Base-by-base conservation (phyloP, 1,140 invertebrate genomes). In the Stegodyphus mimosarum region DNA sequence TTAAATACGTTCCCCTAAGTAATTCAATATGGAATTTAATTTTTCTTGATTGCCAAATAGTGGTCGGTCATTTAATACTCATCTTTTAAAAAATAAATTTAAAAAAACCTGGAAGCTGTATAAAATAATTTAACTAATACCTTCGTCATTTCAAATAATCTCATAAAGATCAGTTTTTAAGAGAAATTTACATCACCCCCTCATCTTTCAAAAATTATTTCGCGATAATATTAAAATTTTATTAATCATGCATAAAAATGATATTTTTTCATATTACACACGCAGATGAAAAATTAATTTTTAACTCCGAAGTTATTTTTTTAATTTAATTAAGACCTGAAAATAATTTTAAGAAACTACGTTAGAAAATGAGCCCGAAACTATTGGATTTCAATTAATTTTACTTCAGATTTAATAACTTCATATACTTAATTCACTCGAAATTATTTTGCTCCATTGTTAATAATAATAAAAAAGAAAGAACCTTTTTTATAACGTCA, bases 381-480 rank as follows among this genome's bases (percentile, higher is more conserved):
- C 71, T 83, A 83, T 83, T 83, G 80, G 79, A 83, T 83, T 83
- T 83, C 80, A 83, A 83, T 83, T 83, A 83, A 83, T 83, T 83
- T 67, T 74, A 83, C 53, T 83, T 83, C 53, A 83, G 80, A 72
- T 83, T 83, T 83, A 83, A 83, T 83, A 83, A 83, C 80, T 83
- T 83, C 80, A 83, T 83, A 74, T 49, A 83, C 80, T 83, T 83
- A 83, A 83, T 83, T 83, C 80, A 52, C 80, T 67, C 33, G 80
- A 66, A 73, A 83, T 83, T 66, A 83, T 74, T 74, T 83, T 33
- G 15, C 60, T 64, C 50, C 11, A 83, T 50, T 17, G 71, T 63
- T 51, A 74, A 55, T 69, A 81, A 77, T 49, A 7, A 67, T 9
- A n/a, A 75, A 72, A 72, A 10, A 60, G 55, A 60, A 60, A 60